phyloP scores from a whole-genome alignment of 2,797 vertebrate genomes.

The Allobates femoralis region DNA sequence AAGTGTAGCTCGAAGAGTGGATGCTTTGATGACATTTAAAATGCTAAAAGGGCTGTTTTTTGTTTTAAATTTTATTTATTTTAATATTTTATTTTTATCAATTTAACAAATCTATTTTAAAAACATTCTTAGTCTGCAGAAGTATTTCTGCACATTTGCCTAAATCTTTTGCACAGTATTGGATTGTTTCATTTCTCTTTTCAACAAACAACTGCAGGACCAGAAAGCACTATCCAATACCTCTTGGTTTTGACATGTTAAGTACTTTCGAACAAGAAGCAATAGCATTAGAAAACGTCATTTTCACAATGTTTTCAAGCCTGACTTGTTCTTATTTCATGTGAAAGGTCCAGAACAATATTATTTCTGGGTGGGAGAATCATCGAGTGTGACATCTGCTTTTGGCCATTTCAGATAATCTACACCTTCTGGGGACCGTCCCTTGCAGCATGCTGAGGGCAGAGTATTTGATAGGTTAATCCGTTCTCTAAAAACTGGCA shows the following conservation, averaged over 20 bases:
- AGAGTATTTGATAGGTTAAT: slow-evolving; percentile 62
- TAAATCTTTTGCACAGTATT: neutral
- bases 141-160: neutral
- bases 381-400: slow-evolving; percentile 59
- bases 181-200: neutral
- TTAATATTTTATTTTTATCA: too few species aligned
- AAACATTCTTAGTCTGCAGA: too few species aligned
- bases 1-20: too few species aligned
- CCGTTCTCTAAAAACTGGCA: slow-evolving; percentile 39
- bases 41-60: too few species aligned
- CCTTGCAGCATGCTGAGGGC: slow-evolving; percentile 58
- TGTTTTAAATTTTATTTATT: too few species aligned
- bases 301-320: neutral
- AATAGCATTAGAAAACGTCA: neutral
- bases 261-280: neutral
- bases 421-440: slow-evolving; percentile 59
- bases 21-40: too few species aligned
- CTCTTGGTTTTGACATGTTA: neutral
- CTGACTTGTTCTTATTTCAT: slow-evolving; percentile 15
- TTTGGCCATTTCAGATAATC: slow-evolving; percentile 55
- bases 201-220: neutral
- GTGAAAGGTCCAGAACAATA: slow-evolving; percentile 40
- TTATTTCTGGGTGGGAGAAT: slow-evolving; percentile 48
- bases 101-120: too few species aligned
- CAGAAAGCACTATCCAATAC: neutral